Evolutionary conservation across 92 coral and sea anemone genomes (phyloP).

Genomic region (Heliopora coerulea): DNA sequence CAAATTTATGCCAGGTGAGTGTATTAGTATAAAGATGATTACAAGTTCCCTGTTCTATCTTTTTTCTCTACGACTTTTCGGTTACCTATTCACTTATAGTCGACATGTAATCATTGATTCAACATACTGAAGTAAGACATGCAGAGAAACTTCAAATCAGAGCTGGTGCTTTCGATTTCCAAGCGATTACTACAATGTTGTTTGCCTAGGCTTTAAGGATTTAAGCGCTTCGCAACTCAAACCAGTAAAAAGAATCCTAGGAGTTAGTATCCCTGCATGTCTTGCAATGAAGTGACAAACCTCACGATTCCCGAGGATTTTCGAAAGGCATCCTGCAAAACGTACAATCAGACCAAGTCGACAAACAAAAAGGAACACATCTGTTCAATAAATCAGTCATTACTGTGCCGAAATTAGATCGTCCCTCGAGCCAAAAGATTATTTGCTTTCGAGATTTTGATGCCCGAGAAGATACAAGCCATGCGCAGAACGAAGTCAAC

Average conservation of each 20-base stretch:
- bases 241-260: no score
- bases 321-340: neutral
- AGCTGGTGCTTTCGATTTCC: neutral
- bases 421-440: neutral
- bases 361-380: constrained; percentile 32
- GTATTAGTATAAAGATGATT: neutral
- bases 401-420: constrained; percentile 25
- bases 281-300: neutral
- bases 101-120: neutral
- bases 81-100: no score
- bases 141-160: neutral
- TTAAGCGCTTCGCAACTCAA: constrained; percentile 7
- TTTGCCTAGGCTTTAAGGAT: constrained; percentile 10
- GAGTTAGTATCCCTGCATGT: no score
- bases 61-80: neutral
- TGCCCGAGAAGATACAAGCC: neutral
- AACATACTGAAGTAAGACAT: neutral
- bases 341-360: neutral
- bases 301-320: neutral
- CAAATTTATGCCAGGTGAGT: constrained; percentile 33
- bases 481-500: neutral
- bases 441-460: neutral
- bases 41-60: no score
- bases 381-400: constrained; percentile 38
- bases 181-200: constrained; percentile 4